Conservation (phyloP, 1,140 invertebrate genomes). For the Nasonia vitripennis region DNA sequence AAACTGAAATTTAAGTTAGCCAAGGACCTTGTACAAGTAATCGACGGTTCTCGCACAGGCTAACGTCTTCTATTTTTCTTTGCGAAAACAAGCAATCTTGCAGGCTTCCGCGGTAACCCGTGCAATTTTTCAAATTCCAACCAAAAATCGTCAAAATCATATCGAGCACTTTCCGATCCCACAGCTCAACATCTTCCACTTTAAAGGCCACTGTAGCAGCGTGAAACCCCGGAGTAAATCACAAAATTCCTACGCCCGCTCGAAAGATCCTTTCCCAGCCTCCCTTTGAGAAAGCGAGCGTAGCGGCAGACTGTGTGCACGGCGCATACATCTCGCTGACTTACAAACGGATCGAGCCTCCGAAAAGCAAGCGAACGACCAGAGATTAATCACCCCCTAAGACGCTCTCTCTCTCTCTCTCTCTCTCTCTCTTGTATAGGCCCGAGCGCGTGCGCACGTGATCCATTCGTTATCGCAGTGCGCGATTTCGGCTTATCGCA, state of each 20-base stretch:
- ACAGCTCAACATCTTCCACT: no score
- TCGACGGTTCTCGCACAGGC: background rate
- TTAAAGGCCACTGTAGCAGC: no score
- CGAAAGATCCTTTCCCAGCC: no score
- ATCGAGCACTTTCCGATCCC: no score
- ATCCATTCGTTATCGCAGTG: slow-evolving; percentile 16
- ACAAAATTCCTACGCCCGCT: no score
- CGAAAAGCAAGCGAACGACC: background rate
- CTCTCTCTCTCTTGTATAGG: no score
- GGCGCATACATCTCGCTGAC: background rate
- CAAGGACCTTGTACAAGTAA: background rate
- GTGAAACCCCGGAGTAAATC: no score
- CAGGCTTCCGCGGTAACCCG: background rate
- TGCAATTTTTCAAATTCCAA: no score
- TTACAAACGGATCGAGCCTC: background rate
- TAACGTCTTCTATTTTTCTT: background rate
- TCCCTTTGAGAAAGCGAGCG: no score
- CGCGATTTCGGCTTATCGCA: background rate
- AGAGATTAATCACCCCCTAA: background rate
- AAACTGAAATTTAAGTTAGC: background rate
- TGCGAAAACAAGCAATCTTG: background rate
- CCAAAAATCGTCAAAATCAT: no score
- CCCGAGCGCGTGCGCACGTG: background rate
- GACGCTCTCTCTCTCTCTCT: background rate
- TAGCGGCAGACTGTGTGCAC: no score